Conservation (phyloP, 1,140 invertebrate species). For the Frieseomelitta varia region DNA sequence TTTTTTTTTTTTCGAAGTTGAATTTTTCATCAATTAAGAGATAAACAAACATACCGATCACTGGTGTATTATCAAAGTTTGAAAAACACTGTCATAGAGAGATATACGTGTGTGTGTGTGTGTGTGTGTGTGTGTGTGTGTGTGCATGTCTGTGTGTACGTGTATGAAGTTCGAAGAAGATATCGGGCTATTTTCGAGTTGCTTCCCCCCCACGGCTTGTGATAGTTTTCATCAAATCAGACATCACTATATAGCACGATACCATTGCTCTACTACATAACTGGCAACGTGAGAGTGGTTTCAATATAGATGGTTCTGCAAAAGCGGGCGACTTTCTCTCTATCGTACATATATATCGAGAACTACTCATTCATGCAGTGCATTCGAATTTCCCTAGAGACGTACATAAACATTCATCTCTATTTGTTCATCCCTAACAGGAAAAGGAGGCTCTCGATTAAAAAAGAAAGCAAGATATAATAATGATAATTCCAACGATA, state of each 20-base stretch:
- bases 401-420: slow-evolving; percentile 45
- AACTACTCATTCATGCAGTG: slow-evolving; percentile 50
- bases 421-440: slow-evolving; percentile 13
- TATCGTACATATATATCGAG: slow-evolving; percentile 52
- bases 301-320: slow-evolving; percentile 43
- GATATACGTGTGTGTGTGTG: neutral
- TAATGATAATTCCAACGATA: neutral
- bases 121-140: neutral
- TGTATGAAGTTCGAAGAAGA: neutral
- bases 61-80: neutral
- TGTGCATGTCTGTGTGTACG: no score
- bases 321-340: slow-evolving; percentile 42
- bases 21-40: neutral
- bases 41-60: neutral
- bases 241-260: slow-evolving; percentile 61
- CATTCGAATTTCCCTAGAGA: slow-evolving; percentile 41
- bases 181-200: slow-evolving; percentile 9
- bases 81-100: slow-evolving; percentile 31
- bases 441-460: neutral
- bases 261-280: slow-evolving; percentile 64
- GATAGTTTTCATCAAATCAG: slow-evolving; percentile 41
- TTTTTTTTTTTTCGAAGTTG: neutral
- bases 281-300: slow-evolving; percentile 58
- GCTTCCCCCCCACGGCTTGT: slow-evolving; percentile 13
- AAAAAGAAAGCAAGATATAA: neutral